Percentiles rank a stretch among this genome's conserved stretches.
phyloP scores from a whole-genome alignment of 2,888 invertebrate species.

The Salticus scenicus region DNA sequence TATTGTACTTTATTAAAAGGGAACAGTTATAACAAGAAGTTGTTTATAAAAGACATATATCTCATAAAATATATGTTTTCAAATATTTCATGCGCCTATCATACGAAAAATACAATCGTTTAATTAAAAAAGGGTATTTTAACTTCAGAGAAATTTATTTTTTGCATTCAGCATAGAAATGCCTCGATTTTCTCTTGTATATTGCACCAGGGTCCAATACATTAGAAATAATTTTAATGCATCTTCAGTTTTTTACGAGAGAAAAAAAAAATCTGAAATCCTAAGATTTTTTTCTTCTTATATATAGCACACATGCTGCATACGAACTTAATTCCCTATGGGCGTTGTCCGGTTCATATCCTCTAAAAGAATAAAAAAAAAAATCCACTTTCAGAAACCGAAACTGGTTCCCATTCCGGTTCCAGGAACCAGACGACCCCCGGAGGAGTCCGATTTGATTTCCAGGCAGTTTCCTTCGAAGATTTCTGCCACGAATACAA shows the following conservation, averaged over 20 bases:
- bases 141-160: no score
- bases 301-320: background rate
- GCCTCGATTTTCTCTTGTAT: background rate
- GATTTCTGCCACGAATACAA: constrained; percentile 57
- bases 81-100: no score
- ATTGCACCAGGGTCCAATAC: no score
- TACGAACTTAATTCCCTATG: constrained; percentile 22
- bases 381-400: constrained; percentile 10
- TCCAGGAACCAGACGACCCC: constrained; percentile 58
- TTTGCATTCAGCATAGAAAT: no score
- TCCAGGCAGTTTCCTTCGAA: constrained; percentile 53
- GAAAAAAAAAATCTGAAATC: background rate
- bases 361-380: constrained; percentile 17
- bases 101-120: no score
- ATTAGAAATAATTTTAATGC: constrained; percentile 4
- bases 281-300: background rate
- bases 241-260: background rate
- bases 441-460: constrained; percentile 62
- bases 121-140: no score
- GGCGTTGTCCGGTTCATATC: constrained; percentile 40
- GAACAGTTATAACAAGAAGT: no score
- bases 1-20: no score
- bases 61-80: no score
- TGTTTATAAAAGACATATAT: no score
- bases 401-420: constrained; percentile 27